phyloP scores from a whole-genome alignment of 2,113 vertebrate species.

The Dunckerocampus dactyliophorus region DNA sequence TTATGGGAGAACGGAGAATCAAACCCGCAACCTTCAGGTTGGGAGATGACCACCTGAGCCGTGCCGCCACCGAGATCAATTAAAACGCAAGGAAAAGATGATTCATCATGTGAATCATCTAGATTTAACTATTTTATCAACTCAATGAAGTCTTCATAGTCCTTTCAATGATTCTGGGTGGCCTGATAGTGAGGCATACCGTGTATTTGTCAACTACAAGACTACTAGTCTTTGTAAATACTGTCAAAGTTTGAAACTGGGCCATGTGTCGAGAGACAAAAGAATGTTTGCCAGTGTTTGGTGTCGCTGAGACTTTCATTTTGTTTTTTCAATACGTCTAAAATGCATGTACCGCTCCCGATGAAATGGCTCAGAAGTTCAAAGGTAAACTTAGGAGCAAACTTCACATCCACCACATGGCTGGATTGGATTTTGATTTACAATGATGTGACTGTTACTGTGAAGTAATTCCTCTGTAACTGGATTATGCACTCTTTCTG shows the following conservation, averaged over 20 bases:
- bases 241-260: conserved; percentile 52
- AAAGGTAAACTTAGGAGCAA: conserved; percentile 22
- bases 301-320: conserved; percentile 26
- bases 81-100: no score
- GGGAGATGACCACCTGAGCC: no score
- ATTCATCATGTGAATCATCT: no score
- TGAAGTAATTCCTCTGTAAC: conserved; percentile 26
- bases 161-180: conserved; percentile 33
- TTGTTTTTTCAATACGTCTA: conserved; percentile 30
- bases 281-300: conserved; percentile 20
- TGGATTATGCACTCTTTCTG: conserved; percentile 32
- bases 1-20: no score
- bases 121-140: no score
- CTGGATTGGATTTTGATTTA: conserved; percentile 20
- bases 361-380: conserved; percentile 21
- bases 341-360: background rate
- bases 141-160: no score
- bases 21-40: no score
- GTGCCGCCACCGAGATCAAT: no score
- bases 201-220: conserved; percentile 22
- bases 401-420: conserved; percentile 9
- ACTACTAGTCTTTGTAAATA: conserved; percentile 32
- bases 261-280: conserved; percentile 42
- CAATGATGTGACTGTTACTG: conserved; percentile 17
- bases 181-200: conserved; percentile 31